Conservation (phyloP, 2,888 invertebrate species). For the Colletes collaris region DNA sequence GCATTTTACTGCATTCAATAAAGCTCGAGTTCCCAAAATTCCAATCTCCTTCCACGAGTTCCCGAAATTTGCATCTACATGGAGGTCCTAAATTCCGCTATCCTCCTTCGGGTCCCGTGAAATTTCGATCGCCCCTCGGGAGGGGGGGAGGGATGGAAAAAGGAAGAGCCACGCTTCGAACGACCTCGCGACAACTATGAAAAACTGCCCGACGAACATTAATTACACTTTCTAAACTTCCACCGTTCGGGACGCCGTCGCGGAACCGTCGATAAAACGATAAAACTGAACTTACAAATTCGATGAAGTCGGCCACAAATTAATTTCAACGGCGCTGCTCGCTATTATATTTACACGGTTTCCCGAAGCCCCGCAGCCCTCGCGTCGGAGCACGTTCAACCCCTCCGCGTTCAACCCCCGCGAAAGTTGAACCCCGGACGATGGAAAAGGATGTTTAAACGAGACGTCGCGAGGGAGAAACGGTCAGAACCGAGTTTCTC, state of each 20-base stretch:
- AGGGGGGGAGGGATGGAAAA: no score
- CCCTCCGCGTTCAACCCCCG: background rate
- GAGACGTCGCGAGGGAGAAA: background rate
- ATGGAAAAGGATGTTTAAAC: background rate
- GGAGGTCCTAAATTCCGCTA: no score
- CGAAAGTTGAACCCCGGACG: background rate
- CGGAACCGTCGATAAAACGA: constrained; percentile 34
- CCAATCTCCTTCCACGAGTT: no score
- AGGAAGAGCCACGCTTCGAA: no score
- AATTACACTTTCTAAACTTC: constrained; percentile 18
- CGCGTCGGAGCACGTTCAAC: constrained; percentile 7
- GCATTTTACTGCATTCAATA: no score
- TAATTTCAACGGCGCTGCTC: constrained; percentile 37
- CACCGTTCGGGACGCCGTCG: background rate
- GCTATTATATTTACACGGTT: constrained; percentile 45
- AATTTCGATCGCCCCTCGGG: no score
- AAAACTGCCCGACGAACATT: background rate
- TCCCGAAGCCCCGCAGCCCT: constrained; percentile 32
- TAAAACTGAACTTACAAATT: constrained; percentile 43
- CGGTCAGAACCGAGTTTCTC: constrained; percentile 27
- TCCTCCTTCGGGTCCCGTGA: no score
- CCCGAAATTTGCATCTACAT: no score
- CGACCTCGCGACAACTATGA: no score
- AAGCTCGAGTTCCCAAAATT: no score
- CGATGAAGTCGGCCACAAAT: constrained; percentile 38